Evolutionary conservation across 2,888 invertebrate genomes (phyloP).

Genomic region (Leptinotarsa tumamoca): DNA sequence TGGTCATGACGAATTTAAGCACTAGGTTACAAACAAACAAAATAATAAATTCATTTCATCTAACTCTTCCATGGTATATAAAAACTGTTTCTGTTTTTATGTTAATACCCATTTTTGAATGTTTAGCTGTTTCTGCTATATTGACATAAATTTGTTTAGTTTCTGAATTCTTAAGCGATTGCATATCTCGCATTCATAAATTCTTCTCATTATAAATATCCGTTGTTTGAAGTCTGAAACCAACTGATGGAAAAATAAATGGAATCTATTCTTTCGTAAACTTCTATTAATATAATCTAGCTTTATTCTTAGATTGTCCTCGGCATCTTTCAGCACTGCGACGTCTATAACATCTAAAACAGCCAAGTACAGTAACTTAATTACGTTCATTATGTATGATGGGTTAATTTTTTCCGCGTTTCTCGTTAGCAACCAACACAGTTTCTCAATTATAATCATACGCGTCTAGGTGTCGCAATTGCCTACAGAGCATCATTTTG

Average conservation of each 20-base stretch:
- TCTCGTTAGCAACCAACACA: too few species aligned
- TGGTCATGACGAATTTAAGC: too few species aligned
- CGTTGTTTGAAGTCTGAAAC: not conserved
- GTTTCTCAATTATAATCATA: too few species aligned
- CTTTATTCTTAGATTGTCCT: conserved; percentile 2
- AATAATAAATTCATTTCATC: too few species aligned
- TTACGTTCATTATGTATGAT: conserved; percentile 2
- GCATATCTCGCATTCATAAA: not conserved
- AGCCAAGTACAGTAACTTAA: not conserved
- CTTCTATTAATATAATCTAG: not conserved
- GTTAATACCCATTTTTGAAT: too few species aligned
- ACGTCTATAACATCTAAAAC: conserved; percentile 1
- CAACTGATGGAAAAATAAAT: not conserved
- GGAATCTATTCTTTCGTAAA: not conserved
- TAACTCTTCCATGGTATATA: too few species aligned
- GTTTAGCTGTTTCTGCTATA: too few species aligned
- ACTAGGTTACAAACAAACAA: too few species aligned
- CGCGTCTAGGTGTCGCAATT: too few species aligned
- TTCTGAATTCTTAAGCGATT: not conserved
- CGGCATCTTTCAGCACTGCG: not conserved
- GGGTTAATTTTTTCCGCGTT: not conserved
- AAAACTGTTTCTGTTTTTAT: too few species aligned
- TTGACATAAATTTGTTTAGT: too few species aligned
- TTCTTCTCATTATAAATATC: not conserved
- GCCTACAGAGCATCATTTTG: too few species aligned